These are phyloP conservation scores for Rhipidura dahli DNA, from an alignment of 2,113 vertebrate species.

Conservation along the genomic window DNA sequence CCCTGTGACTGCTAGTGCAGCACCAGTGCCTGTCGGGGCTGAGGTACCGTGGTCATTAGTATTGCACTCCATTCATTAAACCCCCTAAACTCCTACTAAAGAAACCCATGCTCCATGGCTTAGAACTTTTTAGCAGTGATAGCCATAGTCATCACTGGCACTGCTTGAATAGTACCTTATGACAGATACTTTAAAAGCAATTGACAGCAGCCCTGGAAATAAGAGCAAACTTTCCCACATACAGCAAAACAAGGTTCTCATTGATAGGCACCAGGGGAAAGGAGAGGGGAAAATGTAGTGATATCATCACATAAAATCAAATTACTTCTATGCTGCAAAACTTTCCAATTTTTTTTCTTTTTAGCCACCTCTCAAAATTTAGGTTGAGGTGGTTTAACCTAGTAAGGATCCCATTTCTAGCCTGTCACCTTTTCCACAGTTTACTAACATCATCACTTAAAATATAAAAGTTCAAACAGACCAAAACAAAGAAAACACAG, in stretches of 20 bases:
- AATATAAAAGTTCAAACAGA: background rate
- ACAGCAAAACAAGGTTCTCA: background rate
- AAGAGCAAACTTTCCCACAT: background rate
- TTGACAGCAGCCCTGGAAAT: background rate
- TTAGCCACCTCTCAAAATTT: background rate
- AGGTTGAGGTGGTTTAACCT: background rate
- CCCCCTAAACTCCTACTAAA: background rate
- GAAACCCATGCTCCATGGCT: background rate
- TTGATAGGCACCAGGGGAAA: background rate
- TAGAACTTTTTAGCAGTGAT: background rate
- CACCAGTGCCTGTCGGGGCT: background rate
- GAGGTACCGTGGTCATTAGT: background rate
- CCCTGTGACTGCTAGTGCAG: background rate
- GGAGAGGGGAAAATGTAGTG: background rate
- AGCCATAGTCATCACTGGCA: background rate
- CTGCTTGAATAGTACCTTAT: background rate
- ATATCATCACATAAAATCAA: slow-evolving; percentile 16
- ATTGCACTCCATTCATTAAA: background rate
- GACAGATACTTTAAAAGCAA: background rate
- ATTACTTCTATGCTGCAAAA: background rate
- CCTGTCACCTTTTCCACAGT: background rate
- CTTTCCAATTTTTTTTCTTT: background rate
- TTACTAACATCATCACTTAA: background rate
- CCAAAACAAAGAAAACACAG: slow-evolving; percentile 25
- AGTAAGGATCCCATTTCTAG: background rate